These are phyloP conservation scores for Actenoides hombroni DNA, from an alignment of 2,113 vertebrate species.

Conservation along the genomic window DNA sequence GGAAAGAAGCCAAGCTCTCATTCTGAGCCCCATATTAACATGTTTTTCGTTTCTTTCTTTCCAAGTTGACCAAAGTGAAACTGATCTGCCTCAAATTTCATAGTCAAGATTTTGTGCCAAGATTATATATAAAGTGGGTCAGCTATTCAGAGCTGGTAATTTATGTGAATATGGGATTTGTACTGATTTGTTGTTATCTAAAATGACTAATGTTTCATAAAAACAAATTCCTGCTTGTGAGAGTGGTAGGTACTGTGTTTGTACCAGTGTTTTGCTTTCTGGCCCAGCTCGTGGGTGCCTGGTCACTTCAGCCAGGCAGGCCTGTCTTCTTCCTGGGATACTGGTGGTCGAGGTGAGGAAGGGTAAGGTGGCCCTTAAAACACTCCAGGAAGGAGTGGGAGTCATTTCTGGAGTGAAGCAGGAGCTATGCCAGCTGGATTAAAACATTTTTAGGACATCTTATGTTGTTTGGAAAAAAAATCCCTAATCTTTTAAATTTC, in stretches of 20 bases:
- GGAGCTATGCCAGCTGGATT: background rate
- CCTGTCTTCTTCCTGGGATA: background rate
- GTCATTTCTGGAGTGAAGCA: background rate
- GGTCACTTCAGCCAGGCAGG: background rate
- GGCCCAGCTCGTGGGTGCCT: accelerated
- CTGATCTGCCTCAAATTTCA: conserved; percentile 49
- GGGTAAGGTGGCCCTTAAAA: background rate
- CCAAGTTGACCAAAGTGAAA: conserved; percentile 34
- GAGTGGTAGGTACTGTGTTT: background rate
- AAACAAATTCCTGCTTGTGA: conserved; percentile 1
- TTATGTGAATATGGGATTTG: conserved; percentile 15
- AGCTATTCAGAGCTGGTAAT: conserved; percentile 29
- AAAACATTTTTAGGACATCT: background rate
- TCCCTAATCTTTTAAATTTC: accelerated
- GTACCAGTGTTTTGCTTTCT: accelerated
- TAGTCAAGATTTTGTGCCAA: conserved; percentile 32
- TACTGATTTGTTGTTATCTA: conserved; percentile 35
- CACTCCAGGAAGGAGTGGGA: background rate
- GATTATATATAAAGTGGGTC: conserved; percentile 43
- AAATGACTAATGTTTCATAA: conserved; percentile 38
- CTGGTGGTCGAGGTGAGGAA: accelerated
- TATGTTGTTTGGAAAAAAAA: background rate
- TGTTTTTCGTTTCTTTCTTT: conserved; percentile 1
- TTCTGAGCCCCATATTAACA: background rate
- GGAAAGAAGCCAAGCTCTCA: background rate